phyloP scores from a whole-genome alignment of 2,888 invertebrate species.

The Notodromas monacha region DNA sequence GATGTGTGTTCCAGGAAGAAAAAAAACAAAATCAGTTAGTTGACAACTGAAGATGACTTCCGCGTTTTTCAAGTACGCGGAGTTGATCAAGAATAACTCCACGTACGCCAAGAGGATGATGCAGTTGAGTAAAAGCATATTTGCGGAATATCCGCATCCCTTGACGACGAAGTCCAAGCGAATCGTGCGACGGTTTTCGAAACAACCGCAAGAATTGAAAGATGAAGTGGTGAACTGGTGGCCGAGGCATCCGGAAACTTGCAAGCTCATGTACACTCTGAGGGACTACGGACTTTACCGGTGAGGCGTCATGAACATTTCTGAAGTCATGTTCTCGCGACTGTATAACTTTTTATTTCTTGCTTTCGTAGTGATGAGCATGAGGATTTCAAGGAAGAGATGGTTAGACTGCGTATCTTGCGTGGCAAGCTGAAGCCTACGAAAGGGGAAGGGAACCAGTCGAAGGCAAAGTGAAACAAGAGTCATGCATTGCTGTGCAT shows the following conservation, averaged over 20 bases:
- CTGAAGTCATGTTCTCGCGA: too few species aligned
- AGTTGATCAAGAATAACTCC: slow-evolving; percentile 32
- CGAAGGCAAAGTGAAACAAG: slow-evolving; percentile 11
- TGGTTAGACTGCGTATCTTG: slow-evolving; percentile 34
- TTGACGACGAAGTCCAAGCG: slow-evolving; percentile 43
- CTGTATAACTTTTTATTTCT: slow-evolving; percentile 8
- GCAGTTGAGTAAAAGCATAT: slow-evolving; percentile 49
- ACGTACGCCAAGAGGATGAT: slow-evolving; percentile 57
- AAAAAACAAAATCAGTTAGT: too few species aligned
- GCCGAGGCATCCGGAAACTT: slow-evolving; percentile 45
- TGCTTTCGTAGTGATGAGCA: slow-evolving; percentile 34
- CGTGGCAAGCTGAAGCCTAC: slow-evolving; percentile 35
- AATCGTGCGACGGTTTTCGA: slow-evolving; percentile 39
- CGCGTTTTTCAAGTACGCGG: slow-evolving; percentile 23
- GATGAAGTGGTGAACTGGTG: slow-evolving; percentile 46
- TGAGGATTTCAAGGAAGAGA: slow-evolving; percentile 57
- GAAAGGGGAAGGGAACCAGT: slow-evolving; percentile 12
- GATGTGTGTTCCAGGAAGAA: too few species aligned
- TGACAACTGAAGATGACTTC: too few species aligned
- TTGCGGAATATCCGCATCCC: slow-evolving; percentile 46
- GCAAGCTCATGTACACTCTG: slow-evolving; percentile 32
- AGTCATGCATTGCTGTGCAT: too few species aligned
- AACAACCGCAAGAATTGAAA: slow-evolving; percentile 35
- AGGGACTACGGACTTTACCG: slow-evolving; percentile 43
- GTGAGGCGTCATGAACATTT: too few species aligned